Percentiles rank a stretch among this genome's conserved stretches.
Evolutionary conservation across 2,797 vertebrate species (phyloP).

Genomic region (Sus cebifrons): DNA sequence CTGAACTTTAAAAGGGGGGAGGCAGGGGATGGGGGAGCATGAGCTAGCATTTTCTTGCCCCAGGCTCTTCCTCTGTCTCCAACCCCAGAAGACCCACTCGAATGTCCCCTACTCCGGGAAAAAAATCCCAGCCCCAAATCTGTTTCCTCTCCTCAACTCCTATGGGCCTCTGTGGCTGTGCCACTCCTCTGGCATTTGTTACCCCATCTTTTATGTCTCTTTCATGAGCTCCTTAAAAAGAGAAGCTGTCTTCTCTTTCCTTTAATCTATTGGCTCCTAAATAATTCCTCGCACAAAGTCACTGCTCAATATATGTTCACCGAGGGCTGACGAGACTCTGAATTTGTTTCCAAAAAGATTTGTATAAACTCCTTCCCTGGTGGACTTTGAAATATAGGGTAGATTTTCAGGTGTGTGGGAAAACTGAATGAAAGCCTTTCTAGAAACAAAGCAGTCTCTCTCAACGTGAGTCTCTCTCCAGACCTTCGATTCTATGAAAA

Average conservation of each 20-base stretch:
- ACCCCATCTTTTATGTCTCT: not conserved
- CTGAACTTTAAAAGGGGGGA: not conserved
- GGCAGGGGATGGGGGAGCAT: not conserved
- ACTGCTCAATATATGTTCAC: not conserved
- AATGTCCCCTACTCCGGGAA: not conserved
- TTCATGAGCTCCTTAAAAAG: not conserved
- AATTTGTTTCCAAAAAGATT: slow-evolving; percentile 61
- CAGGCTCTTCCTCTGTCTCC: not conserved
- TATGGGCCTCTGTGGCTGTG: no score
- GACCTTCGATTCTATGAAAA: slow-evolving; percentile 53
- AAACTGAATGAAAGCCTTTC: not conserved
- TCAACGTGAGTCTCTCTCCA: not conserved
- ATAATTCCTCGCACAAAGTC: slow-evolving; percentile 6
- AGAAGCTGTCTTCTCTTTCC: slow-evolving; percentile 17
- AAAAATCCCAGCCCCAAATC: not conserved
- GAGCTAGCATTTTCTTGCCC: not conserved
- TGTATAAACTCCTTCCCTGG: slow-evolving; percentile 26
- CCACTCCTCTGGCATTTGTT: not conserved
- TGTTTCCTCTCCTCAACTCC: not conserved
- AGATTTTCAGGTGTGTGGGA: not conserved
- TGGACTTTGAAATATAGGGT: not conserved
- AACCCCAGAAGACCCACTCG: not conserved
- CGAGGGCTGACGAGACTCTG: slow-evolving; percentile 41
- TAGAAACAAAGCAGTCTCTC: not conserved
- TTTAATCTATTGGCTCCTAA: slow-evolving; percentile 26